Evolutionary conservation across 2,113 vertebrate species (phyloP).

Genomic region (Danionella cerebrum): DNA sequence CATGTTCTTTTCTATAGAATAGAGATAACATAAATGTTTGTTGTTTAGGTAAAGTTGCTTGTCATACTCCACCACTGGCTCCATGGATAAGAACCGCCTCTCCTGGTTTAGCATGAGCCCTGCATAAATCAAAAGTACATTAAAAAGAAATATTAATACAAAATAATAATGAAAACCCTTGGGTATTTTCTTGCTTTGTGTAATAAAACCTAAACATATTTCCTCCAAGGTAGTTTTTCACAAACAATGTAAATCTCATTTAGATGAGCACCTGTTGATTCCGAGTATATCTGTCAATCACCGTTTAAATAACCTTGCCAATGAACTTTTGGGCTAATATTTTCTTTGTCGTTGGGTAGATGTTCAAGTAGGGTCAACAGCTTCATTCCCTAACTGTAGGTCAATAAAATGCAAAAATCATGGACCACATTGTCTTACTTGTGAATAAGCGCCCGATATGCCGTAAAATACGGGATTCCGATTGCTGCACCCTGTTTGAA

Average conservation of each 20-base stretch:
- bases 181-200: too few species aligned
- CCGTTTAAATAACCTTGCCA: too few species aligned
- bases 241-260: too few species aligned
- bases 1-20: not conserved
- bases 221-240: too few species aligned
- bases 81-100: slow-evolving; percentile 84
- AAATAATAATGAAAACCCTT: too few species aligned
- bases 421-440: slow-evolving; percentile 64
- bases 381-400: too few species aligned
- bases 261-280: too few species aligned
- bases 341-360: too few species aligned
- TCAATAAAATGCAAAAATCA: not conserved
- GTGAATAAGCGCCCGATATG: slow-evolving; percentile 82
- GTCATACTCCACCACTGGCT: slow-evolving; percentile 85
- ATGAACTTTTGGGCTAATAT: too few species aligned
- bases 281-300: too few species aligned
- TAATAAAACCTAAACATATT: too few species aligned
- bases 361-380: too few species aligned
- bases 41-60: not conserved
- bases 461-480: slow-evolving; percentile 85
- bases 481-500: slow-evolving; percentile 83
- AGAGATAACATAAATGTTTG: not conserved
- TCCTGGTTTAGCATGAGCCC: slow-evolving; percentile 72
- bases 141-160: not conserved
- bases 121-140: slow-evolving; percentile 45